Base-by-base conservation (phyloP, 2,797 vertebrate species). In the Florisuga fusca region DNA sequence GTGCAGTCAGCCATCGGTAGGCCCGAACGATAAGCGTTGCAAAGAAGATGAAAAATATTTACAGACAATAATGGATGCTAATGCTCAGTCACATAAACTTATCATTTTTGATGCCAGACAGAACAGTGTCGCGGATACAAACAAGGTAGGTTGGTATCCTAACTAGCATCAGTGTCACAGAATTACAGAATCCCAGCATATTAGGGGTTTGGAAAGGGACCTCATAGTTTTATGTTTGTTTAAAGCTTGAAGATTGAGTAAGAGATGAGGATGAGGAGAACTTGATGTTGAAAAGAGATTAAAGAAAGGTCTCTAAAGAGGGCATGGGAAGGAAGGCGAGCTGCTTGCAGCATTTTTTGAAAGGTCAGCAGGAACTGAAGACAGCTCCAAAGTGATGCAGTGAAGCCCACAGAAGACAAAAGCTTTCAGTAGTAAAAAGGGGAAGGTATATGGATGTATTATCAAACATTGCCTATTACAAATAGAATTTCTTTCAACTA, bases 51-150 rank as follows among this genome's bases (percentile, higher is more conserved):
- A 99, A 69, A 99, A 98, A 74, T 98, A 98, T 76, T 97, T 99
- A 74, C 99, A 99, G 82, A 98, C 98, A 46, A 99, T 99, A 96
- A 99, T 99, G 99, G 99, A 99, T 36, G 99, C 99, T 92, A 99
- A 99, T 6, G 99, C 99, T 33, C 99, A 99, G 96, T 99, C 99
- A 21, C 99, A 99, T 95, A 99, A 99, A 92, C 98, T 99, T 53
- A 98, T 98, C 90, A 98, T 99, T 95, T 99, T 99, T 25, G 99
- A 99, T 45, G 99, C 99, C 61, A 98, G 99, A 19, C 99, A 99
- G 91, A 98, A 97, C n/a, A 99, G 98, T 6, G 99, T 99, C 17
- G 99, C 99, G 2, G 96, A 98, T 81, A 99, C 99, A 59, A 99
- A 99, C 97, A 99, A 99, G 99, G 99, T 99, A 91, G 54, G 50